Conservation (phyloP, 2,888 invertebrate species). For the Drosophila incognita region DNA sequence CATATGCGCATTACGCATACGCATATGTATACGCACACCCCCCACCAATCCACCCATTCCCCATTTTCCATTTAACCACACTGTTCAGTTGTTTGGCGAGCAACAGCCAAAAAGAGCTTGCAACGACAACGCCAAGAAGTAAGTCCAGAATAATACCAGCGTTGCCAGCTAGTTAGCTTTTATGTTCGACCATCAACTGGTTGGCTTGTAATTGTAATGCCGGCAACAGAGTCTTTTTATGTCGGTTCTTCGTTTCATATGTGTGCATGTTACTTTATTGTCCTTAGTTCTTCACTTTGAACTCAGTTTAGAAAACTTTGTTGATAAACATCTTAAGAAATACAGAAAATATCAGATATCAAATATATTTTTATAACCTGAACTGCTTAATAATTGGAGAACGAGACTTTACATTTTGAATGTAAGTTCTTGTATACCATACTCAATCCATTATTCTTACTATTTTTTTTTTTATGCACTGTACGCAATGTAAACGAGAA, state of each 20-base stretch:
- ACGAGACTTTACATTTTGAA: background rate
- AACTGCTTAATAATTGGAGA: background rate
- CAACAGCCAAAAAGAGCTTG: constrained; percentile 4
- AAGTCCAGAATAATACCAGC: constrained; percentile 13
- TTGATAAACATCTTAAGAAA: background rate
- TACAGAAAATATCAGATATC: background rate
- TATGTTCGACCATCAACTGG: constrained; percentile 25
- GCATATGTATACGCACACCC: background rate
- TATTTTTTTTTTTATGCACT: background rate
- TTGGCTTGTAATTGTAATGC: constrained; percentile 28
- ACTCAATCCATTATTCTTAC: background rate
- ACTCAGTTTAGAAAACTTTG: background rate
- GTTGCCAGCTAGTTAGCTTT: constrained; percentile 30
- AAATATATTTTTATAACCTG: background rate
- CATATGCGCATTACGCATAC: constrained; percentile 64
- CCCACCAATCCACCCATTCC: background rate
- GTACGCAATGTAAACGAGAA: background rate
- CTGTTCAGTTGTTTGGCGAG: background rate
- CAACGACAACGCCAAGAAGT: constrained; percentile 16
- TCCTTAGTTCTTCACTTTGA: background rate
- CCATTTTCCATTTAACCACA: constrained; percentile 6
- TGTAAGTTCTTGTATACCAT: background rate
- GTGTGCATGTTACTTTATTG: background rate
- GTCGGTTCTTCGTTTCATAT: background rate
- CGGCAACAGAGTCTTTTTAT: constrained; percentile 7